These are phyloP conservation scores for Dynastes tityus DNA, from an alignment of 2,888 invertebrate genomes.

Conservation along the genomic window DNA sequence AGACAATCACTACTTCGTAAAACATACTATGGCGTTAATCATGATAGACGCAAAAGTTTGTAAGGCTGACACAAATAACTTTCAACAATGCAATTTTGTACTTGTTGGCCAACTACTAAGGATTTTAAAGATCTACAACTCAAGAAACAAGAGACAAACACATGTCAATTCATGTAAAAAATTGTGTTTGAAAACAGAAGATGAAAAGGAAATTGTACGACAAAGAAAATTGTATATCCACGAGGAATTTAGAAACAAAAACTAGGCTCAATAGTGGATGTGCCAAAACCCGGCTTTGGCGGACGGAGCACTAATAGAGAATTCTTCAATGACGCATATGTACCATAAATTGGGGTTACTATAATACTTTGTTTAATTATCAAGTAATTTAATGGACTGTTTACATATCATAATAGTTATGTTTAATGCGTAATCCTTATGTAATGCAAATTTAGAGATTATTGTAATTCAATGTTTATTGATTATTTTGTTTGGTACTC, in stretches of 20 bases:
- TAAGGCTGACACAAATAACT: no score
- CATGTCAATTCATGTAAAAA: slow-evolving; percentile 11
- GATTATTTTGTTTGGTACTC: no score
- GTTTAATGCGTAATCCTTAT: no score
- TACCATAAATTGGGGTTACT: not conserved
- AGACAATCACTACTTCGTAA: no score
- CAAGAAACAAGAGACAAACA: slow-evolving; percentile 5
- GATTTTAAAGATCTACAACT: slow-evolving; percentile 4
- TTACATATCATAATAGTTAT: no score
- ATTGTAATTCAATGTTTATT: no score
- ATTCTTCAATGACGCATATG: no score
- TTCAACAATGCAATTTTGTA: not conserved
- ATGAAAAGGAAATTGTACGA: slow-evolving; percentile 14
- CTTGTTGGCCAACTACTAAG: not conserved
- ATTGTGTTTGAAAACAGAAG: slow-evolving; percentile 4
- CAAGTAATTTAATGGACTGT: no score
- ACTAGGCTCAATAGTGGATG: slow-evolving; percentile 3
- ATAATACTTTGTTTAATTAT: not conserved
- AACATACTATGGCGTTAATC: no score
- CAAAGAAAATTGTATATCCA: not conserved
- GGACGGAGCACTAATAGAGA: no score
- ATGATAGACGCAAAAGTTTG: no score
- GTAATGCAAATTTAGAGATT: no score
- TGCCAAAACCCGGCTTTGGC: slow-evolving; percentile 8
- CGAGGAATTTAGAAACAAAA: not conserved